Evolutionary conservation across 2,888 invertebrate species (phyloP), one percentile per base, ranked within the genome.

Genomic region (Lochmaea crataegi): DNA sequence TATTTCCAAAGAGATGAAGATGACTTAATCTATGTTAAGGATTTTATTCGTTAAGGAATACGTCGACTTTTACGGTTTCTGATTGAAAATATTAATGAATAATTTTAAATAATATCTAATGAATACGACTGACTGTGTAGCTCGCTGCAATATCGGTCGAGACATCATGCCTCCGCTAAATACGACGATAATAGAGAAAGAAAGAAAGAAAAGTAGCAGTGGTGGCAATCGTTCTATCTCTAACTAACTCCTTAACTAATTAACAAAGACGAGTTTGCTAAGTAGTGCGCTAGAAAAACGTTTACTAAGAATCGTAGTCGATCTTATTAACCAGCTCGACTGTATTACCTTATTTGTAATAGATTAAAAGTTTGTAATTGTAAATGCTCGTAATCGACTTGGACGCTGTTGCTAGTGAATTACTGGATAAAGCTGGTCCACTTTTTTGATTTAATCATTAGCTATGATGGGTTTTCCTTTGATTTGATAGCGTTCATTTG

Each of bases 311-410:
- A 82, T 78, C 75, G 81, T 1, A 42, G 61, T 80, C 76, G 80
- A 80, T 81, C 79, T 80, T 80, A 80, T 80, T 80, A 79, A 75
- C 76, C 75, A 74, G 79, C 76, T 77, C 78, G 72, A 76, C 76
- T 77, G 78, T 78, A 80, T 75, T 80, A 77, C 83, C 83, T 83
- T 82, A 82, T 83, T 83, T 82, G 83, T 83, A 82, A 77, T 78
- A 80, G 82, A 82, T 81, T 83, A 82, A 82, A 81, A 80, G 80
- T 83, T 82, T 81, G 80, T 83, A 82, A 83, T 83, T 83, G 80
- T 81, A 80, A 82, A 82, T 82, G 79, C 77, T 75, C 75, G 80
- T 81, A 82, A 82, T 82, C 81, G 80, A 82, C 81, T 82, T 77
- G 78, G 78, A 75, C 78, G 76, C 76, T 74, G 72, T 71, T 73